These are phyloP conservation scores for Corythaeola cristata DNA, from an alignment of 2,113 vertebrate species.

Conservation along the genomic window DNA sequence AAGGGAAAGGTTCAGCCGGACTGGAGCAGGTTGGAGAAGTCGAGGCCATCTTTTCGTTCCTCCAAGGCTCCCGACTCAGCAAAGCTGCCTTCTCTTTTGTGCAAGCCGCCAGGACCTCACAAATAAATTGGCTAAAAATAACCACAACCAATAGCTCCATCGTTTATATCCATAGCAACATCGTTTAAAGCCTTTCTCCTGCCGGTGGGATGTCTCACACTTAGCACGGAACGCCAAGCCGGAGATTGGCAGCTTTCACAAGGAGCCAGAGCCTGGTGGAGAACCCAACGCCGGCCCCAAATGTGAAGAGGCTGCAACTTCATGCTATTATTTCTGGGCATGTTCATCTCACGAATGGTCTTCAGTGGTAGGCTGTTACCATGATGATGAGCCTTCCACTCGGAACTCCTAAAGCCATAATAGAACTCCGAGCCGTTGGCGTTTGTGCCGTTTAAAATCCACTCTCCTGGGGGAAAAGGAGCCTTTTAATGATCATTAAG, in stretches of 20 bases:
- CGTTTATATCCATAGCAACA: slow-evolving; percentile 79
- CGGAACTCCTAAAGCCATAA: slow-evolving; percentile 24
- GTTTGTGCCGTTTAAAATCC: slow-evolving; percentile 45
- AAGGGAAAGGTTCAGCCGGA: neutral
- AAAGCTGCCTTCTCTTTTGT: slow-evolving; percentile 36
- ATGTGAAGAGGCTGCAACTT: slow-evolving; percentile 1
- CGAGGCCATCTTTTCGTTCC: neutral
- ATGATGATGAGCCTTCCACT: slow-evolving; percentile 3
- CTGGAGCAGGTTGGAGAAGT: neutral
- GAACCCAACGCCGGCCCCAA: neutral
- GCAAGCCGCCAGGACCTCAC: slow-evolving; percentile 35
- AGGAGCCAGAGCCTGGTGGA: neutral
- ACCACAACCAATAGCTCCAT: slow-evolving; percentile 61
- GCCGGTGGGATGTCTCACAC: slow-evolving; percentile 56
- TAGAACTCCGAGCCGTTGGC: slow-evolving; percentile 12
- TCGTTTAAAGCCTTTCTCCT: slow-evolving; percentile 68
- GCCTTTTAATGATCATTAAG: slow-evolving; percentile 55
- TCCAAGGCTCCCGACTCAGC: neutral
- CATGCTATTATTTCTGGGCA: neutral
- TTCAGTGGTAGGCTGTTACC: slow-evolving; percentile 41
- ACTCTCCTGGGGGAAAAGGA: slow-evolving; percentile 47
- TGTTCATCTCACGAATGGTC: slow-evolving; percentile 40
- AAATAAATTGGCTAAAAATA: slow-evolving; percentile 81
- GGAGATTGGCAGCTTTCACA: slow-evolving; percentile 25
- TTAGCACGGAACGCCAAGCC: neutral